A percentile compares a stretch with the other conserved stretches of the same genome.
Evolutionary conservation across 1,140 invertebrate genomes (phyloP).

Genomic region (Conopomorpha cramerella): DNA sequence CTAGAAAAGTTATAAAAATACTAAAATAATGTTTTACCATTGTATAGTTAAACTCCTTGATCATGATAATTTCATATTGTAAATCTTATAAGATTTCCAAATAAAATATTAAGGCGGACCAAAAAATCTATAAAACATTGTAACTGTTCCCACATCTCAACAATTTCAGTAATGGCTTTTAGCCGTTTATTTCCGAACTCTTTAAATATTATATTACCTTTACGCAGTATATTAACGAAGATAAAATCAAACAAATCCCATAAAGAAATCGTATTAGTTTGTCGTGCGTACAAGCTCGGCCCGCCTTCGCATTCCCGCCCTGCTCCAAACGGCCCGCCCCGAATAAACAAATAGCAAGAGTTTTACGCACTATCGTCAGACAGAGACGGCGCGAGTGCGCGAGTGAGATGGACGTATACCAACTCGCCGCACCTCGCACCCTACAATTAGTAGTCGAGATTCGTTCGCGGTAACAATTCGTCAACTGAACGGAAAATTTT

Average conservation of each 20-base stretch:
- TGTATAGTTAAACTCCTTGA: background rate
- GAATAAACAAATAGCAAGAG: conserved; percentile 34
- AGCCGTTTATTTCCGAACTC: background rate
- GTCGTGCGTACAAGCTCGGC: conserved; percentile 18
- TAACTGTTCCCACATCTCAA: too few relatives aligned
- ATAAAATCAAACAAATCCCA: background rate
- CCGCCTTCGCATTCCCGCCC: conserved; percentile 35
- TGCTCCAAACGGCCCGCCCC: conserved; percentile 32
- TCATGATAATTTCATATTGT: background rate
- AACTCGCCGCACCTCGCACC: conserved; percentile 26
- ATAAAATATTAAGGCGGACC: background rate
- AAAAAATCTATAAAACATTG: too few relatives aligned
- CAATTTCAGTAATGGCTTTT: too few relatives aligned
- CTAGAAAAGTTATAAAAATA: background rate
- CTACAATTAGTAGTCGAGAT: conserved; percentile 57
- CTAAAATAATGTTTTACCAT: background rate
- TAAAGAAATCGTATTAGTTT: conserved; percentile 20
- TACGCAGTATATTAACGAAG: background rate
- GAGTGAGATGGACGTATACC: conserved; percentile 7
- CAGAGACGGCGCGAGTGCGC: conserved; percentile 13
- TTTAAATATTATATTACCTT: background rate
- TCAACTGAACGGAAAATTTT: conserved; percentile 41
- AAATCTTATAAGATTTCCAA: background rate
- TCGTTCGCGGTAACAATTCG: conserved; percentile 50
- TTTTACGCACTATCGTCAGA: conserved; percentile 12